Conservation (phyloP, 37 sponge, comb jelly and placozoan species). For the Diacarnus erythraeanus region DNA sequence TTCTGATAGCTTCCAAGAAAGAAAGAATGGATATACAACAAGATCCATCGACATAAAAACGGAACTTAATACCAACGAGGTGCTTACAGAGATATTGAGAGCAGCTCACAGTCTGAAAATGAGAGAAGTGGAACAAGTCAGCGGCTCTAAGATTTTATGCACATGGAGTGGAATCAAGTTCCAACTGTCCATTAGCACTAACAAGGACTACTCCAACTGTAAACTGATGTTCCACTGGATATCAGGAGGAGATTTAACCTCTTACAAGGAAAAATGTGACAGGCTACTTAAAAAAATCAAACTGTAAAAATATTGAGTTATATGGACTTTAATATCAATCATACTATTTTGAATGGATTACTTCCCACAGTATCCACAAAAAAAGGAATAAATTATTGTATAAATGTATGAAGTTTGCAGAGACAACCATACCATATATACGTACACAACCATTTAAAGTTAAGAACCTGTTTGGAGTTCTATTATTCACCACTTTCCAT, state of each 20-base stretch:
- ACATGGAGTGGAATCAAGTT: conserved; percentile 11
- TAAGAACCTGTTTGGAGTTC: no score
- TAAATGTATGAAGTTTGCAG: no score
- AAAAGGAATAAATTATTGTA: no score
- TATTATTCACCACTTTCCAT: no score
- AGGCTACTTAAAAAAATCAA: neutral
- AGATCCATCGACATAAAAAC: neutral
- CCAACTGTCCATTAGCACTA: conserved; percentile 17
- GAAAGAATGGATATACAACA: conserved; percentile 8
- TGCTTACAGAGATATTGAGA: conserved; percentile 46
- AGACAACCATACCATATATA: no score
- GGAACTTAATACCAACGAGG: conserved; percentile 20
- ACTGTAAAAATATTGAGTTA: neutral
- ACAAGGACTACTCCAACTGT: conserved; percentile 30
- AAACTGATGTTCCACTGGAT: conserved; percentile 53
- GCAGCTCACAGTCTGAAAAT: conserved; percentile 27
- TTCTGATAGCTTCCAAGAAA: neutral
- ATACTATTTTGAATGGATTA: no score
- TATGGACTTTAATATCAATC: neutral
- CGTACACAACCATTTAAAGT: no score
- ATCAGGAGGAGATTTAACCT: conserved; percentile 26
- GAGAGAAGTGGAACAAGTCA: conserved; percentile 16
- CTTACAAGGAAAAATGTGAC: conserved; percentile 28
- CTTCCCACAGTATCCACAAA: no score
- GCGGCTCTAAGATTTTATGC: neutral